Evolutionary conservation across 2,888 invertebrate species (phyloP), one percentile per base, ranked within the genome.

Genomic region (Melinaea marsaeus): DNA sequence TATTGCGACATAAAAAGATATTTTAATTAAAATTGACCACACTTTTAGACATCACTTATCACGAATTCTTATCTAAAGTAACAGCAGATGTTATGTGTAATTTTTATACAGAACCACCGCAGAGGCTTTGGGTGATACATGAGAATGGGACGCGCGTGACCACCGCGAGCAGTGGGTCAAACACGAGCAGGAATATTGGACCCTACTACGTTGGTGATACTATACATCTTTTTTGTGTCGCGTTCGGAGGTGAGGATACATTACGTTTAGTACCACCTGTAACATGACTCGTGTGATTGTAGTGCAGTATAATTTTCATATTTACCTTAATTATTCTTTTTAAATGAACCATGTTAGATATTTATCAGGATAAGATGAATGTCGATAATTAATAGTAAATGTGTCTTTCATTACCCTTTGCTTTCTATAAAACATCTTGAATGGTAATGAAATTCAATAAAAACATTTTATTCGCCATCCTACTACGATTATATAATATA

Each of bases 161-260:
- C 55, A 93, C 94, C 78, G 94, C 95, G 75, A 94, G 93, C 69
- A 75, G 78, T 3, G 86, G 85, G 2, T 79, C 81, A 66, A 93
- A 88, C 72, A 79, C 78, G 56, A 90, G 88, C 67, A 77, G 80
- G 58, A 81, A 83, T 70, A 81, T 96, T 68, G 96, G 97, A 7
- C 96, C 97, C 9, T 97, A 96, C 90, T 95, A 94, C 83, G 95
- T 97, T 82, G 97, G 96, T 57, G 93, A 95, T 64, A 93, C 94
- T 46, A 92, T 97, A 67, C 94, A 95, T 79, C 94, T 97, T 70
- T 95, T 95, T 72, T 97, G 97, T 86, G 95, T 96, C 72, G 95
- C 95, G 67, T 94, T 94, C 74, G 96, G 96, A 90, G 97, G 97
- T 96, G 92, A 92, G 65, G 55, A 56, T 13, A 22, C 3, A 22